Evolutionary conservation across 2,113 vertebrate species (phyloP), one percentile per base, ranked within the genome.

Genomic region (Chamaetylas fuelleborni): DNA sequence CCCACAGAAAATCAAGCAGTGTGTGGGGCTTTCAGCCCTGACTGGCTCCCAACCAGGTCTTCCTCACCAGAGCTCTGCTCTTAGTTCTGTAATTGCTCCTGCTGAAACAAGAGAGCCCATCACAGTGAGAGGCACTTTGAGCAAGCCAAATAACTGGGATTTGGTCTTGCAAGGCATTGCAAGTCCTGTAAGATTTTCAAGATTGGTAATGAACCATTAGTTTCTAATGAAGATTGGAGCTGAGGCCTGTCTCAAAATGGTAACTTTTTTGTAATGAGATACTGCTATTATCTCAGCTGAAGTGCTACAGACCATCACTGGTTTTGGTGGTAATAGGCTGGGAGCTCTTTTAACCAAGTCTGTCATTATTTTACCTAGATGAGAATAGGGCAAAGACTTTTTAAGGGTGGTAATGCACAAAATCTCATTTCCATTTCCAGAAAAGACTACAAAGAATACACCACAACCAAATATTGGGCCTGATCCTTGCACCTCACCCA

Each of bases 21-120:
- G 29, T 4, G 54, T 36, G 73, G 70, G 34, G 31, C 72, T 86
- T 78, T 74, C 0, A 0, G 42, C 31, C 24, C 10, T 0, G 0
- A 12, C 22, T 14, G 0, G 19, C 19, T 82, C 62, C 42, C 8
- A 3, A n/a, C 40, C 57, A 45, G 38, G 14, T 33, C n/a, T 53
- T 87, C 50, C 54, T 72, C 53, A 50, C 50, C 42, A 64, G 42
- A 61, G 34, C 47, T 28, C 16, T 62, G 54, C 42, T 70, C 45
- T 65, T 82, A 23, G 0, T 38, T 48, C 91, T 57, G 18, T 72
- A 61, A 82, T 45, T 53, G 33, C 13, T 77, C 26, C 73, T 3
- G 3, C 36, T 1, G 2, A 77, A 82, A 73, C 8, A 42, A 74
- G 60, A 26, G 66, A 77, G 71, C 26, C 87, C 47, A 47, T 80